phyloP scores from a whole-genome alignment of 1,140 invertebrate species.

The Bactericera cockerelli region DNA sequence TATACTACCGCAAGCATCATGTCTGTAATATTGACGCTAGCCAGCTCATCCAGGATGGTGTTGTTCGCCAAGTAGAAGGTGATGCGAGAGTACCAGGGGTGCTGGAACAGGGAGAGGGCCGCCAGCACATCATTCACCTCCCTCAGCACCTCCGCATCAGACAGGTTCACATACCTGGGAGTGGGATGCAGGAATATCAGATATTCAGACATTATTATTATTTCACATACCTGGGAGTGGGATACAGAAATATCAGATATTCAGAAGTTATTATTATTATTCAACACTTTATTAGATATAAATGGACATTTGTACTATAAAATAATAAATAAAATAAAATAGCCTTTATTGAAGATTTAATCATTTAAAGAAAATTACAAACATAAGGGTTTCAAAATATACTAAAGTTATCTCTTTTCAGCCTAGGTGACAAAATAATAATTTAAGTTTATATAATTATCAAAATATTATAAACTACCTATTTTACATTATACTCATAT shows the following conservation, averaged over 20 bases:
- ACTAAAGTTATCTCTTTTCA: too few relatives aligned
- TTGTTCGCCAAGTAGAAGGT: constrained; percentile 13
- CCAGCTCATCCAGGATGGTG: constrained; percentile 15
- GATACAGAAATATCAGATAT: neutral
- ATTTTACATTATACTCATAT: too few relatives aligned
- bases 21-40: constrained; percentile 21
- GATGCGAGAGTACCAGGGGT: constrained; percentile 22
- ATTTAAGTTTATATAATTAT: too few relatives aligned
- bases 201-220: neutral
- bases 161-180: constrained; percentile 12
- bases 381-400: too few relatives aligned
- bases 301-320: too few relatives aligned
- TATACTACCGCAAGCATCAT: constrained; percentile 24
- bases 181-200: too few relatives aligned
- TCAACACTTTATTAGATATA: too few relatives aligned
- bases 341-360: too few relatives aligned
- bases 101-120: constrained; percentile 20
- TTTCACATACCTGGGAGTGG: constrained; percentile 10
- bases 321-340: neutral
- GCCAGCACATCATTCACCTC: constrained; percentile 18
- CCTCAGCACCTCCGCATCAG: neutral
- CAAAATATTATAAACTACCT: too few relatives aligned
- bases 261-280: neutral
- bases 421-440: too few relatives aligned
- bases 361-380: too few relatives aligned